Evolutionary conservation across 2,888 invertebrate species (phyloP), one percentile per base, ranked within the genome.

Genomic region (Deroplatys truncata): DNA sequence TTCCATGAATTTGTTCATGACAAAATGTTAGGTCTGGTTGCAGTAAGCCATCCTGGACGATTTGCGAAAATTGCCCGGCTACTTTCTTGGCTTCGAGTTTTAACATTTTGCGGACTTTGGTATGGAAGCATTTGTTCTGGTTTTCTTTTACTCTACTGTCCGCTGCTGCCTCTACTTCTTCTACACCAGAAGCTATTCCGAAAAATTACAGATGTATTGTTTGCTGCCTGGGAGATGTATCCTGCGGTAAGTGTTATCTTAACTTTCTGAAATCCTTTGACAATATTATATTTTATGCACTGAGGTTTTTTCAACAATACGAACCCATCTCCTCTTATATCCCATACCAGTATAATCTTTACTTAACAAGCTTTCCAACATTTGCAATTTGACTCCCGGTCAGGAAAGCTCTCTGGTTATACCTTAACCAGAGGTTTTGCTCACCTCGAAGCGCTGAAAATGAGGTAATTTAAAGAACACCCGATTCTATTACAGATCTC

Each of bases 181-280:
- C 92, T 97, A 91, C 96, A 95, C 92, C 97, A 97, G 91, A 94
- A 94, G 90, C 93, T 95, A 91, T 97, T 96, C 93, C 94, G 97
- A 92, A 95, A 94, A 92, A 92, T 96, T 83, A 95, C 96, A 49
- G 97, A 98, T 92, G 93, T 95, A 56, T 93, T 97, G 86, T 96
- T 97, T 92, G 96, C 96, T 15, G 95, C 96, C 90, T 98, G 98
- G 97, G 97, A 97, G 93, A 94, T 96, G 89, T 97, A 97, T 93
- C 97, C 97, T 88, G 96, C 97, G 93, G 97, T 97, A 94, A 96
- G 96, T 94, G 90, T 35, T 20, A 25, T 84, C 25, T 43, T 43
- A 20, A 72, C 4, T 20, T 20, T 72, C 20, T 20, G 1, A 72
- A 72, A 72, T 72, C 20, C 5, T 72, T 72, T 16, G 20, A 72